Base-by-base conservation (phyloP, 2,888 invertebrate species). In the Chloroclystis v-ata region DNA sequence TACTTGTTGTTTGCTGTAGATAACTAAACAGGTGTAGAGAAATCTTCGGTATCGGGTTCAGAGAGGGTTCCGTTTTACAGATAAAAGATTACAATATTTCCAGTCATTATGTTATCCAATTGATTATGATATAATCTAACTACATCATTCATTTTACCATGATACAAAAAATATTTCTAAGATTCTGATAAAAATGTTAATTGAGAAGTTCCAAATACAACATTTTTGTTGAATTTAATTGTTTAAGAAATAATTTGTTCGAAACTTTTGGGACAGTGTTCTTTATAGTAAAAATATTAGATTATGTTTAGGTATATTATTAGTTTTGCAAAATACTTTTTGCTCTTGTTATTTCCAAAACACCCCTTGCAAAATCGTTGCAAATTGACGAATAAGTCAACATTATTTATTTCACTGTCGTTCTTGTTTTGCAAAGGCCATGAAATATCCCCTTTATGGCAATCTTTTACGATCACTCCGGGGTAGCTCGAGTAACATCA, bases 21-120 rank as follows among this genome's bases (percentile, higher is more conserved):
- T 38, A 45, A 39, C 13, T 46, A 35, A 40, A 40, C 40, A 28
- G 33, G 35, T 46, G 26, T 32, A 32, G 32, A 32, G 20, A 14
- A 26, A 38, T 43, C 13, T 28, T 11, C 33, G 38, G 39, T 39
- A 33, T 39, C 39, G 43, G 33, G 43, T 43, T n/a, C n/a, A n/a
- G n/a, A 39, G 24, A 47, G 28, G 39, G 28, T 35, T 43, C 35
- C 29, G 12, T 39, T 28, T 39, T 39, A 43, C 43, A 35, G 28
- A 35, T 47, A 39, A 35, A 48, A 43, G 39, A 25, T 43, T 25
- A 33, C 24, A 38, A 28, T 38, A 32, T 28, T 25, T 42, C 9
- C 16, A 16, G 28, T 38, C 14, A 40, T 29, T 40, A 8, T 8
- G 26, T 9, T 26, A 6, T 2, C 13, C 16, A 30, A 37, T 33